Evolutionary conservation across 2,797 vertebrate species (phyloP), one percentile per base, ranked within the genome.

Genomic region (Aphelocoma californica): DNA sequence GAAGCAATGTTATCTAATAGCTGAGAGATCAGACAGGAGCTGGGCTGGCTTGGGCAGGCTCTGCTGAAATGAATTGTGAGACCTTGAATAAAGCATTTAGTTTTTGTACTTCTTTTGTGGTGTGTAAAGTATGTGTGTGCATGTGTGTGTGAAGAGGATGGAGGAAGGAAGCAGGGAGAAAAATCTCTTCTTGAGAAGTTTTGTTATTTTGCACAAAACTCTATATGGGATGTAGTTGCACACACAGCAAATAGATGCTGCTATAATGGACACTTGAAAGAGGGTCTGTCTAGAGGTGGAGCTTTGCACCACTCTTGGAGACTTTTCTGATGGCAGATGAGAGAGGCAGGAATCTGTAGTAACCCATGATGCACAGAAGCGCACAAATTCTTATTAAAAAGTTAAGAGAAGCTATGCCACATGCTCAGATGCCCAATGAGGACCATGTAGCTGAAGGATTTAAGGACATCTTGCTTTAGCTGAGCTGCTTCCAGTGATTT

Each of bases 51-150:
- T 75, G 77, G 73, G 32, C 34, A 57, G 29, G 28, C 62, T 90
- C 51, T 88, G 78, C 82, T 91, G 86, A 81, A 90, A 61, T 51
- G 71, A 78, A 54, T 90, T 95, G 88, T 73, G 70, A 93, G 75
- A 65, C n/a, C 45, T 51, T 70, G 80, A 81, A 31, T 36, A 70
- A 38, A 50, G 7, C 7, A 36, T 47, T 82, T 36, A 2, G 1
- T 0, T 91, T 74, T 69, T 81, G 28, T 62, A 18, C 26, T 74
- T 85, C 31, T 87, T 90, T 64, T 75, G 32, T 40, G 3, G 14
- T 34, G 38, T 4, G 1, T 56, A 87, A 93, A 81, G 8, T 71
- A 18, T 32, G 64, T 29, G 23, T 10, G 7, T 10, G 32, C 3
- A 6, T 6, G 12, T 29, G 21, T 48, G 14, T 67, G 18, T 50